phyloP scores from a whole-genome alignment of 2,888 invertebrate genomes.

The Phoronis australis region DNA sequence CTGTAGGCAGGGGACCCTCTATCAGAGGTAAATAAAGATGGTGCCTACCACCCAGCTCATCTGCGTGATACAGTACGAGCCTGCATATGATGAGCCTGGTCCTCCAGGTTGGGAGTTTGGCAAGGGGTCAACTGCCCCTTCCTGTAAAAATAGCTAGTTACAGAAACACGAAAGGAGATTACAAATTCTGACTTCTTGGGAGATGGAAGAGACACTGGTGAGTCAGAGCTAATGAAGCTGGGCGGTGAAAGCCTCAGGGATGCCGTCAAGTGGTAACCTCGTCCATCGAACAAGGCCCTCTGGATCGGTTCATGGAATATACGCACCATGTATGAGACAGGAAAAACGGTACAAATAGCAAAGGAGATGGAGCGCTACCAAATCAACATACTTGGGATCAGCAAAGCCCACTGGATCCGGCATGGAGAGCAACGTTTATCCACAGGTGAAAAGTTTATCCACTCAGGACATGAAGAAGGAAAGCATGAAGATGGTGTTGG shows the following conservation, averaged over 20 bases:
- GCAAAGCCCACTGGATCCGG: neutral
- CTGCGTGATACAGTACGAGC: no score
- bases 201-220: constrained; percentile 1
- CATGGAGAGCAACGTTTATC: neutral
- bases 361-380: constrained; percentile 1
- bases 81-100: no score
- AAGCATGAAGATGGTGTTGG: no score
- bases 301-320: constrained; percentile 6
- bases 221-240: constrained; percentile 6
- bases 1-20: no score
- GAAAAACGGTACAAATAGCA: constrained; percentile 1
- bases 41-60: no score
- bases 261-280: constrained; percentile 5
- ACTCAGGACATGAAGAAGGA: constrained; percentile 5
- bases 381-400: neutral
- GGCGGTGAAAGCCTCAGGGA: constrained; percentile 7
- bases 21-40: no score
- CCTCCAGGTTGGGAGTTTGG: neutral
- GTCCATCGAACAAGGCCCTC: constrained; percentile 3
- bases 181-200: neutral
- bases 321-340: neutral
- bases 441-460: constrained; percentile 1
- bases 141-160: neutral
- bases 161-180: neutral
- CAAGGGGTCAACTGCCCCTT: no score